Base-by-base conservation (phyloP, 2,113 vertebrate species). In the Mungos mungo region DNA sequence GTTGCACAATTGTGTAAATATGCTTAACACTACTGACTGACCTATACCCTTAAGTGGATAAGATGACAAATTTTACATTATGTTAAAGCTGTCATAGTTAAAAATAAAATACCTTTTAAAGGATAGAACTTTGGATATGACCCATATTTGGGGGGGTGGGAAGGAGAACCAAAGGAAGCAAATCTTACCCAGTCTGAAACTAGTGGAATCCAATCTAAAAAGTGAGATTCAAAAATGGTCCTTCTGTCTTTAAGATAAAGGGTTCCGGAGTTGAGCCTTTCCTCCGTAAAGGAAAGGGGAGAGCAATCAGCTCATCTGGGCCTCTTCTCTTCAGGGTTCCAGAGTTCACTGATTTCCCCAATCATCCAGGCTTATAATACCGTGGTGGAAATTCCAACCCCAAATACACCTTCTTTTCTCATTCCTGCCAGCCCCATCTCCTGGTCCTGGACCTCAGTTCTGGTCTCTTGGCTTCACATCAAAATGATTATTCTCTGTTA, bases 21-120 rank as follows among this genome's bases (percentile, higher is more conserved):
- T 81, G 77, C 71, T 80, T 74, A 91, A 85, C n/a, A 45, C 31
- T 95, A 93, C 65, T 91, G 50, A 93, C 65, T 91, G 50, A 97
- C 68, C 54, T 98, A 50, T 52, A 80, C 18, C 65, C 50, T 96
- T 92, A 94, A 95, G 95, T 91, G 16, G 66, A 65, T 88, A 97
- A 83, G 63, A 33, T 63, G 66, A 54, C 52, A 85, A 80, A 81
- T 76, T 96, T 82, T 87, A 52, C 65, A 45, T 96, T 81, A 88
- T 31, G 45, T 71, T 92, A 41, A 41, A 41, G n/a, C 96, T 89
- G 38, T 47, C 66, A 86, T 35, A 66, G 81, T 96, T 76, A 83
- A 94, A 96, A 93, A 90, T 88, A 72, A 93, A 95, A 91, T 80
- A 81, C 38, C 95, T 88, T 77, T 54, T 45, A 57, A 77, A 95